Percentiles rank a stretch among this genome's conserved stretches.
Conservation (phyloP, 2,797 vertebrate species). For the Anniella stebbinsi region DNA sequence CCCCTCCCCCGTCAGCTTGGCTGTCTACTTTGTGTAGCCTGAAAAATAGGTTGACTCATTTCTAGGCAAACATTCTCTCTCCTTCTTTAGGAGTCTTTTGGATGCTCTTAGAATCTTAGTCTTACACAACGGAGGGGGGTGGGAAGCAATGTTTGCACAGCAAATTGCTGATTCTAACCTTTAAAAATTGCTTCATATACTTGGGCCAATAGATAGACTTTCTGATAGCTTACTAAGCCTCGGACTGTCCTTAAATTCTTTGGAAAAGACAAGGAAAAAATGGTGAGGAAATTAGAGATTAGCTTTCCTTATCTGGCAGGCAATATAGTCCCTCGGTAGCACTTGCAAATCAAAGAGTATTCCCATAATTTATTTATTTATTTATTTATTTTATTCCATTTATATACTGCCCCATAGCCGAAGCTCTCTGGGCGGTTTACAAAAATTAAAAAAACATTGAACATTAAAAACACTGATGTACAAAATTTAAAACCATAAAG, state of each 20-base stretch:
- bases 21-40: neutral
- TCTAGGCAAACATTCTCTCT: constrained; percentile 23
- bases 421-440: too few relatives aligned
- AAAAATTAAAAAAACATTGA: too few relatives aligned
- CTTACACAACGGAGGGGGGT: neutral
- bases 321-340: neutral
- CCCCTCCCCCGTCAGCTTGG: constrained; percentile 54
- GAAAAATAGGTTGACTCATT: constrained; percentile 53
- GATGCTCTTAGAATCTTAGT: neutral
- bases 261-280: neutral
- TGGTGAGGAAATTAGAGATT: neutral
- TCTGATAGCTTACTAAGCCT: neutral
- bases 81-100: constrained; percentile 20
- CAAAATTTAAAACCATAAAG: too few relatives aligned
- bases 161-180: neutral
- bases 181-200: neutral
- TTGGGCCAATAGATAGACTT: neutral
- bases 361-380: too few relatives aligned
- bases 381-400: too few relatives aligned
- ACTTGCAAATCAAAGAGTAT: neutral
- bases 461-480: too few relatives aligned
- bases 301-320: neutral
- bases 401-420: too few relatives aligned
- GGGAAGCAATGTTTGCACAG: neutral
- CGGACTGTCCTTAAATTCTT: neutral